phyloP scores from a whole-genome alignment of 2,888 invertebrate genomes.

The Chalcis sispes region DNA sequence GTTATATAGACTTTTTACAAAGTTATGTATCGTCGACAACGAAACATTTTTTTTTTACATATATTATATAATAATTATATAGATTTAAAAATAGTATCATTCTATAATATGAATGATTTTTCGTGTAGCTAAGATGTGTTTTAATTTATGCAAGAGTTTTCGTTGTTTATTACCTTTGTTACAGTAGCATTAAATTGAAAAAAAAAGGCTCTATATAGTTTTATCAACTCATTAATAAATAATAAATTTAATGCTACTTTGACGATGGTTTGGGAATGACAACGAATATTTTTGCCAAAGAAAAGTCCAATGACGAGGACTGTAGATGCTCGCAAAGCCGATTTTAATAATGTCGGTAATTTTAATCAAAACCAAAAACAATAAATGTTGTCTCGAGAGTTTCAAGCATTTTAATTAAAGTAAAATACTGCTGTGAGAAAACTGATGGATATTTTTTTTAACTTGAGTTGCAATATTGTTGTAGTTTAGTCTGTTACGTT shows the following conservation, averaged over 20 bases:
- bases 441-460: constrained; percentile 23
- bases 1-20: constrained; percentile 19
- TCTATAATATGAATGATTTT: constrained; percentile 4
- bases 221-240: not conserved
- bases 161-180: constrained; percentile 42
- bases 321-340: constrained; percentile 41
- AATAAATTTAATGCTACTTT: constrained; percentile 41
- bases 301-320: constrained; percentile 5
- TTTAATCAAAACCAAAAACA: constrained; percentile 50
- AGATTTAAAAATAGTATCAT: constrained; percentile 2
- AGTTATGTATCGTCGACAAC: not conserved
- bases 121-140: constrained; percentile 16
- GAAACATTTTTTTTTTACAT: constrained; percentile 6
- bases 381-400: constrained; percentile 32
- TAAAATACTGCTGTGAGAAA: constrained; percentile 37
- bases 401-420: constrained; percentile 34
- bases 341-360: constrained; percentile 27
- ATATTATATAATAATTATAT: constrained; percentile 3
- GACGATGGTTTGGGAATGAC: constrained; percentile 32
- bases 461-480: constrained; percentile 38
- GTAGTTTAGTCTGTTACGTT: constrained; percentile 44
- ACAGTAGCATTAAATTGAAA: constrained; percentile 37
- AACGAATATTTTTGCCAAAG: constrained; percentile 52
- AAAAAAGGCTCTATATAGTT: not conserved
- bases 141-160: constrained; percentile 40